Evolutionary conservation across 2,113 vertebrate genomes (phyloP), one percentile per base, ranked within the genome.

Genomic region (Solenodon paradoxus): DNA sequence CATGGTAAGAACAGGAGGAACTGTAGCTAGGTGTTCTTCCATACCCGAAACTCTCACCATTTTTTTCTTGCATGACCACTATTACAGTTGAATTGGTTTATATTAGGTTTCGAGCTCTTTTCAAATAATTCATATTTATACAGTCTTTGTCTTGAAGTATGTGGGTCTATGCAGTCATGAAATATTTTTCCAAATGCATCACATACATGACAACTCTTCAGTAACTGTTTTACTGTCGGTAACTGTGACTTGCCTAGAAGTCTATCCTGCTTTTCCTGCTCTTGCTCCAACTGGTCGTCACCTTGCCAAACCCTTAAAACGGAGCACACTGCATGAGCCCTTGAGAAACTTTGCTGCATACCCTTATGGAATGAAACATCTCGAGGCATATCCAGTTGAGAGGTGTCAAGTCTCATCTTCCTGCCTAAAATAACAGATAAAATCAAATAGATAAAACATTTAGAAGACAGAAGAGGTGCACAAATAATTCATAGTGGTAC

Each of bases 121-220:
- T 55, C 72, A 71, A 72, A 61, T 55, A 24, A 80, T 17, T 72
- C 45, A 71, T 5, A 74, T 13, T 32, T 45, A 79, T 8, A 45
- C 35, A 26, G 26, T 64, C 32, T 63, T 79, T 75, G 47, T 72
- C 49, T 47, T 83, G 68, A 89, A 47, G 47, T 30, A 80, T 38
- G 45, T 63, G 57, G 40, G 38, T 30, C 49, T 81, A 26, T 16
- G 20, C 15, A 71, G 49, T 87, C 24, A 64, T 85, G 87, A 55
- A 93, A 93, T 30, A 79, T 63, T 85, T 91, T 96, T 7, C 85
- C 93, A 72, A 90, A 97, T 49, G 49, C 13, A 40, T 90, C 88
- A 68, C 59, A 49, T 16, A 12, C 59, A 7, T 72, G 69, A 9
- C 38, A 66, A 87, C 8, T 59, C 64, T 49, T 51, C 45, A 57